Base-by-base conservation (phyloP, 2,888 invertebrate genomes). In the Steinernema carpocapsae region DNA sequence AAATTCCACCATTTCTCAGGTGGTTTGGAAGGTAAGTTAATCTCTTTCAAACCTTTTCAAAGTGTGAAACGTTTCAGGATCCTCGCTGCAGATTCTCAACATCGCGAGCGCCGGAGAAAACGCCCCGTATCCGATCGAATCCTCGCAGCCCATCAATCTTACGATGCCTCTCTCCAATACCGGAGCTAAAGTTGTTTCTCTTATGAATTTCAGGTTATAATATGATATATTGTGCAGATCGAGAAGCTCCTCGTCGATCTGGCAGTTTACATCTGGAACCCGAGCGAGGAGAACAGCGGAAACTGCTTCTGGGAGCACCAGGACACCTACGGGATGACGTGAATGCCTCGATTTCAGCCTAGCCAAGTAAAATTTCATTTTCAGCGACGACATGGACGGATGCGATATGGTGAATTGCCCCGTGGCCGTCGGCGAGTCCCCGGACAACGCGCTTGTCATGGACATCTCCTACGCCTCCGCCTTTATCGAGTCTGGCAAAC, bases 261-360 rank as follows among this genome's bases (percentile, higher is more conserved):
- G 24, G 56, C 24, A 14, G 56, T 56, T 6, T 56, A 56, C 56
- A 1, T 56, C 2, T 56, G 56, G 56, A 56, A 56, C 6, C 22
- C 22, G 12, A 19, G 17, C 7, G 56, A 26, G 26, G 56, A 56
- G 26, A 56, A 56, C 56, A 7, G 24, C 6, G 56, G 26, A 6
- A 56, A 26, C 56, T 56, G 56, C 26, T 56, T 56, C 56, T 56
- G 56, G 56, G 56, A 56, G 17, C 24, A 26, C 6, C 56, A 56
- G 26, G 56, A 56, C 24, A 56, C 56, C 26, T 56, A 56, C 17
- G 56, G 56, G 26, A 56, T 56, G 56, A 56, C 56, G 56, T 56
- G 26, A 56, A 26, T 26, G 56, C 6, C 14, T 43, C 43, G 43
- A 12, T 7, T 43, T 12, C 43, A 43, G 43, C 7, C n/a, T n/a